These are phyloP conservation scores for Drosophila sechellia DNA, from an alignment of 1,140 invertebrate species.

Conservation along the genomic window DNA sequence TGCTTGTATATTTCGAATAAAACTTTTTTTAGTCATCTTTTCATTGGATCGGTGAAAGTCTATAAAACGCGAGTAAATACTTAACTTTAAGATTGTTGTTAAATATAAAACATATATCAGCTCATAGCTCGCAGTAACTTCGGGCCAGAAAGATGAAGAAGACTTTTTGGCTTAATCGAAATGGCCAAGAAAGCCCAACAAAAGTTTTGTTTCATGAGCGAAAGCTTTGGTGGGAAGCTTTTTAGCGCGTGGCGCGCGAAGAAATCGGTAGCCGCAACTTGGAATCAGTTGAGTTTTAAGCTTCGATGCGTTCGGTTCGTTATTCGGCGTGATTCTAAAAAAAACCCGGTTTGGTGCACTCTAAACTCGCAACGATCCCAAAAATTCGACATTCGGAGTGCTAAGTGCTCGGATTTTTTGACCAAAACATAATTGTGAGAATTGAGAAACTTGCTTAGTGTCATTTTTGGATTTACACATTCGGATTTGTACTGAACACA, in stretches of 20 bases:
- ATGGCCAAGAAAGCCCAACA: not conserved
- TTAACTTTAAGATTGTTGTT: no score
- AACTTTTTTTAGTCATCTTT: no score
- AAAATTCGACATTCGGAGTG: slow-evolving; percentile 16
- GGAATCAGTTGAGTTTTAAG: slow-evolving; percentile 69
- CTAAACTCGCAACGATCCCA: slow-evolving; percentile 45
- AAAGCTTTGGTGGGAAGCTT: slow-evolving; percentile 38
- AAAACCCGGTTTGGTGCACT: slow-evolving; percentile 29
- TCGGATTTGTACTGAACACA: slow-evolving; percentile 9
- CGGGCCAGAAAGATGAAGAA: not conserved
- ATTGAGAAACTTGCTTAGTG: slow-evolving; percentile 17
- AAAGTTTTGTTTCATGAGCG: not conserved
- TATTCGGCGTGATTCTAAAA: slow-evolving; percentile 24
- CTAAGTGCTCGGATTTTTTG: slow-evolving; percentile 23
- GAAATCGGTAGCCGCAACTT: slow-evolving; percentile 4
- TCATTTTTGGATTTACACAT: slow-evolving; percentile 46
- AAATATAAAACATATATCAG: no score
- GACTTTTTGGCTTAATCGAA: slow-evolving; percentile 9
- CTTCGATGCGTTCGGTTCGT: slow-evolving; percentile 75
- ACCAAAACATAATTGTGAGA: slow-evolving; percentile 38
- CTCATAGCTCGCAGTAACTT: not conserved
- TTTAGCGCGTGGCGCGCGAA: slow-evolving; percentile 30
- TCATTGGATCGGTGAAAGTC: no score
- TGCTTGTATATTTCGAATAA: no score
- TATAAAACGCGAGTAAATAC: no score